Evolutionary conservation across 2,113 vertebrate species (phyloP).

Genomic region (Alexandromys fortis): DNA sequence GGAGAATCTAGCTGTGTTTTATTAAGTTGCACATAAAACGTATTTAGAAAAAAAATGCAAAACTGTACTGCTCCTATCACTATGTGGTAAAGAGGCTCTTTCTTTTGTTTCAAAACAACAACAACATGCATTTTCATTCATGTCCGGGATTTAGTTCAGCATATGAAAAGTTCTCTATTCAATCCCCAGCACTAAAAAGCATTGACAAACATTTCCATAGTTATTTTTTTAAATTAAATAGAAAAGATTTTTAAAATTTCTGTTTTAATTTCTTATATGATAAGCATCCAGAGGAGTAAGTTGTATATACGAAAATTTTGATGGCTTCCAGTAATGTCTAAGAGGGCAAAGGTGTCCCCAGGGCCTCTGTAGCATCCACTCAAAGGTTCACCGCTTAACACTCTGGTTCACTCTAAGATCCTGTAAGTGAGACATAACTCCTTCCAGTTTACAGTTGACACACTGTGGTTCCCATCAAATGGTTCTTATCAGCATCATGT

Average conservation of each 20-base stretch:
- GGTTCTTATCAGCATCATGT: neutral
- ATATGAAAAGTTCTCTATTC: neutral
- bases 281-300: neutral
- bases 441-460: neutral
- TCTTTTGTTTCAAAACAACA: neutral
- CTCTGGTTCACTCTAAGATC: neutral
- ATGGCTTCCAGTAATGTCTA: neutral
- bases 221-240: slow-evolving; percentile 4
- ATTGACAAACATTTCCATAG: neutral
- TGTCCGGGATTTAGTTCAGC: neutral
- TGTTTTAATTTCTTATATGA: neutral
- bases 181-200: neutral
- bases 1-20: neutral
- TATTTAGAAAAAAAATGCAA: neutral
- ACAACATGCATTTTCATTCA: neutral
- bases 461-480: neutral
- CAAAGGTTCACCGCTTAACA: neutral
- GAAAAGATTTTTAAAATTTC: neutral
- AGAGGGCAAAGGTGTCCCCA: neutral
- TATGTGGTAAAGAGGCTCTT: neutral
- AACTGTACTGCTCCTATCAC: neutral
- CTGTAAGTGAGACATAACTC: neutral
- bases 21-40: neutral
- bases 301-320: neutral
- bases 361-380: neutral